Percentiles rank a stretch among this genome's conserved stretches.
Evolutionary conservation across 2,888 invertebrate genomes (phyloP).

Genomic region (Andrena trimmerana): DNA sequence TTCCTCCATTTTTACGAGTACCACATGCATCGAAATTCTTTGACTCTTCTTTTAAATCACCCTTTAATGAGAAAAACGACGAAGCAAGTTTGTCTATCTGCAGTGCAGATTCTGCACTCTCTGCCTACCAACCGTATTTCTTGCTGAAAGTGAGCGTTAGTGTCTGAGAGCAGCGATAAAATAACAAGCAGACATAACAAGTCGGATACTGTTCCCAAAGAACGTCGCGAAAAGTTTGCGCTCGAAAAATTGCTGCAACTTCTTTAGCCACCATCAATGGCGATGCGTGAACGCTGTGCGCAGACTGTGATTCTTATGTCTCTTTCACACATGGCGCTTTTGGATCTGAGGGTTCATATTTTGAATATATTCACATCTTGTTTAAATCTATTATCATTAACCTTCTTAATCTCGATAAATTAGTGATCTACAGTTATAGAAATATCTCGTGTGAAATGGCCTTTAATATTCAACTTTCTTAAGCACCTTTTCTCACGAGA

Average conservation of each 20-base stretch:
- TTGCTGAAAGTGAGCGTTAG: constrained; percentile 3
- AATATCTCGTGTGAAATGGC: no score
- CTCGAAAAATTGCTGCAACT: not conserved
- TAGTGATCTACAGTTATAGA: no score
- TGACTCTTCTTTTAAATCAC: not conserved
- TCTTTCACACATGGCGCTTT: no score
- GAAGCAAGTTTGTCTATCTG: not conserved
- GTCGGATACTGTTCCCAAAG: constrained; percentile 15
- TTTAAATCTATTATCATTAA: no score
- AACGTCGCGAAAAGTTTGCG: not conserved
- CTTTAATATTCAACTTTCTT: no score
- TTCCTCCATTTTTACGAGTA: not conserved
- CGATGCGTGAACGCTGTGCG: not conserved
- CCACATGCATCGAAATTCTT: not conserved
- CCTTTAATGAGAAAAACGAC: not conserved
- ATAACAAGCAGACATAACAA: constrained; percentile 35
- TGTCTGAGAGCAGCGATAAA: constrained; percentile 7
- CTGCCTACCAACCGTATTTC: constrained; percentile 6
- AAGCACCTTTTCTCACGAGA: no score
- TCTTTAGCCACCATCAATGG: not conserved
- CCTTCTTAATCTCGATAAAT: no score
- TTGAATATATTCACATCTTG: no score
- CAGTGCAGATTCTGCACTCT: not conserved
- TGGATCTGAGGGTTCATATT: no score
- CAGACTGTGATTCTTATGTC: not conserved